Conservation (phyloP, 1,140 invertebrate genomes). For the Leptinotarsa lineolata region DNA sequence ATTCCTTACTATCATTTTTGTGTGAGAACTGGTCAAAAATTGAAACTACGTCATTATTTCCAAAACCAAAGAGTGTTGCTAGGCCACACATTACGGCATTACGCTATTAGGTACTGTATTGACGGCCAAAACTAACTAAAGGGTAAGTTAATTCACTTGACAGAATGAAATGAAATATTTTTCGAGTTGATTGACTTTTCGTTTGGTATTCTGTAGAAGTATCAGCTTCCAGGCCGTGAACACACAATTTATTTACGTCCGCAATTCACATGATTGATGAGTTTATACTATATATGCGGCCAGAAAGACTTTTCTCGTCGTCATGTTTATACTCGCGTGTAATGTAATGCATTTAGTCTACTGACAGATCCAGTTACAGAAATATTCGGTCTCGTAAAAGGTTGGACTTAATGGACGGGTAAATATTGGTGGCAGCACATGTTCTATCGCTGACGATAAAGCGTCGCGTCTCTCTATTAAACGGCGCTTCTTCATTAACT, state of each 20-base stretch:
- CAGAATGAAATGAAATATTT: no score
- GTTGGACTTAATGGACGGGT: constrained; percentile 37
- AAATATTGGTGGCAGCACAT: constrained; percentile 31
- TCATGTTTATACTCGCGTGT: constrained; percentile 33
- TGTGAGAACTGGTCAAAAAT: no score
- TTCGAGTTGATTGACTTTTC: no score
- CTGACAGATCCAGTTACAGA: constrained; percentile 38
- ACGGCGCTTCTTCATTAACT: no score
- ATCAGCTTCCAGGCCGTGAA: neutral
- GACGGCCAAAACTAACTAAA: no score
- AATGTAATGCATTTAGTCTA: constrained; percentile 38
- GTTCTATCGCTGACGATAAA: neutral
- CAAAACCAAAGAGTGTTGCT: no score
- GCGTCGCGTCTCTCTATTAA: neutral
- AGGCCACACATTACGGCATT: no score
- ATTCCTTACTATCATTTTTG: no score
- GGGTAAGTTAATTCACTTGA: no score
- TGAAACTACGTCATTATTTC: no score
- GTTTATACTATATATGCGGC: constrained; percentile 27
- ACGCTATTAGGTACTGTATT: no score
- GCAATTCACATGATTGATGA: constrained; percentile 32
- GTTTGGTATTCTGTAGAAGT: neutral
- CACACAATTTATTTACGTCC: constrained; percentile 21
- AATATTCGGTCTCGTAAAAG: constrained; percentile 32
- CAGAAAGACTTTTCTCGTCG: constrained; percentile 24